Conservation (phyloP, 2,797 vertebrate genomes). For the Eutrigla gurnardus region DNA sequence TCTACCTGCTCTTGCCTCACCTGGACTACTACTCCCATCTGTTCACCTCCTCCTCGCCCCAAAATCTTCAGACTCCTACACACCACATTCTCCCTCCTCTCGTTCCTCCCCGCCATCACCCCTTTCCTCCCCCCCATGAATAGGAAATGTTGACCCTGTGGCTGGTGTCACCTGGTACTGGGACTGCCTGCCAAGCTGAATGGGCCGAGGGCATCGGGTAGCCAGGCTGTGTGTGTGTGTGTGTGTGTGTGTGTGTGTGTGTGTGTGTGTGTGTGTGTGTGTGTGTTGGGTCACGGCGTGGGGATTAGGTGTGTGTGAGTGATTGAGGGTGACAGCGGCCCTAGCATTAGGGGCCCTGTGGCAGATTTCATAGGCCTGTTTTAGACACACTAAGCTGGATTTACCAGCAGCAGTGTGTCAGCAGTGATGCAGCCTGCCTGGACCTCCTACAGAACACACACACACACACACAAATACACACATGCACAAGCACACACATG, state of each 20-base stretch:
- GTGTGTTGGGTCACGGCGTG: conserved; percentile 76
- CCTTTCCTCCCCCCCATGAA: conserved; percentile 11
- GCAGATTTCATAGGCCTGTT: conserved; percentile 85
- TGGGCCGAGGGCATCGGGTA: conserved; percentile 53
- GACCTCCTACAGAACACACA: conserved; percentile 73
- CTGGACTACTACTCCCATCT: conserved; percentile 6
- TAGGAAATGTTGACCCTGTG: conserved; percentile 71
- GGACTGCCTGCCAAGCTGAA: conserved; percentile 65
- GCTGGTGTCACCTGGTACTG: conserved; percentile 80
- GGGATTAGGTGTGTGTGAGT: conserved; percentile 85
- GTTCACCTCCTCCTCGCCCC: not conserved
- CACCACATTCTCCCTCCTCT: conserved; percentile 7
- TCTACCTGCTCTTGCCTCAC: not conserved
- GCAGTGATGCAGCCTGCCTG: conserved; percentile 78
- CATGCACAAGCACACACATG: conserved; percentile 23
- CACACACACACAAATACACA: conserved; percentile 32
- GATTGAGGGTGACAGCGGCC: conserved; percentile 87
- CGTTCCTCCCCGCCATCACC: conserved; percentile 17
- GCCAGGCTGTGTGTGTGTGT: conserved; percentile 41
- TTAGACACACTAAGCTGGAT: conserved; percentile 89
- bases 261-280: conserved; percentile 6
- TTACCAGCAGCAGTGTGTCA: conserved; percentile 85
- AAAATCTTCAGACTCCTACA: conserved; percentile 4
- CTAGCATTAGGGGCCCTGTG: conserved; percentile 84
- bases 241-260: conserved; percentile 53